phyloP scores from a whole-genome alignment of 2,797 vertebrate genomes.

The Oreortyx pictus region DNA sequence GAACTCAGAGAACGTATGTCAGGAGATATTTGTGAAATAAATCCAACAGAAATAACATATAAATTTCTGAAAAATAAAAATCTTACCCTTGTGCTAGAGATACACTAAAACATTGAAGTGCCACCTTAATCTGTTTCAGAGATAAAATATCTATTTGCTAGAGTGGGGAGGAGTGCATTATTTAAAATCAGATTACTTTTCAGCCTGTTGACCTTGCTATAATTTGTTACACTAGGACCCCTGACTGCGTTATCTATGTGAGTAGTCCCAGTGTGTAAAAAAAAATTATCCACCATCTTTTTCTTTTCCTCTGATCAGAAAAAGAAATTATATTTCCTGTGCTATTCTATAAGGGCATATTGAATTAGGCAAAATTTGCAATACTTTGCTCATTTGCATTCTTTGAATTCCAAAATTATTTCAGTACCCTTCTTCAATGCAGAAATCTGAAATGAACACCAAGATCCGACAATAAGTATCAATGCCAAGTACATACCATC shows the following conservation, averaged over 20 bases:
- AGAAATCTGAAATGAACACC: constrained; percentile 7
- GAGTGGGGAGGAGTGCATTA: background rate
- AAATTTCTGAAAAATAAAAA: background rate
- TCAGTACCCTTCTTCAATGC: background rate
- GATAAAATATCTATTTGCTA: background rate
- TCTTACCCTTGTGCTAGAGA: background rate
- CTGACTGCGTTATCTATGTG: background rate
- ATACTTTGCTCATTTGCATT: constrained; percentile 21
- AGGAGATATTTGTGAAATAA: background rate
- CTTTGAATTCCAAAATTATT: constrained; percentile 28
- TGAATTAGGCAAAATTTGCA: constrained; percentile 21
- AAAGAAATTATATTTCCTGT: background rate
- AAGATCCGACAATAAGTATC: background rate
- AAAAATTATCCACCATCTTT: background rate
- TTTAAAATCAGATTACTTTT: background rate
- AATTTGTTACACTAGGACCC: background rate
- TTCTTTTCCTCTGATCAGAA: background rate
- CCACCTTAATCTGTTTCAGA: background rate
- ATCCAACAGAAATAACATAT: background rate
- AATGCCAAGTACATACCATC: background rate
- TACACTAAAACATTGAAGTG: background rate
- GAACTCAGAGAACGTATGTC: background rate
- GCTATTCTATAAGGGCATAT: constrained; percentile 3
- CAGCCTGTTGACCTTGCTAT: background rate
- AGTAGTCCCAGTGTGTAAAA: background rate